Percentiles rank a stretch among this genome's conserved stretches.
phyloP scores from a whole-genome alignment of 2,113 vertebrate species.

The Bubo blakistoni region DNA sequence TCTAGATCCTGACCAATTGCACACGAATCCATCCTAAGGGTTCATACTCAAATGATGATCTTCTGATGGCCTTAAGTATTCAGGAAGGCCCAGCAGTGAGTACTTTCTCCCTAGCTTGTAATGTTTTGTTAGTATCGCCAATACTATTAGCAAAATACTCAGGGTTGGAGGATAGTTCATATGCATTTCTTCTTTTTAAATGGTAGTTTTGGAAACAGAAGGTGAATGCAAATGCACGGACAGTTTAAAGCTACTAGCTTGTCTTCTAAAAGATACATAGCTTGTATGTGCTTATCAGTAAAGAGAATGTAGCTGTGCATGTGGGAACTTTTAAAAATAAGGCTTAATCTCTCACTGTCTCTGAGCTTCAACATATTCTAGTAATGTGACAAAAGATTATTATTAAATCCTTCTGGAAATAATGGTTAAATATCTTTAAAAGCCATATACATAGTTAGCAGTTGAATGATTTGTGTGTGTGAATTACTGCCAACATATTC shows the following conservation, averaged over 20 bases:
- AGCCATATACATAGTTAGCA: neutral
- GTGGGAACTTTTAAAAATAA: neutral
- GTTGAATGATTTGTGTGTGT: neutral
- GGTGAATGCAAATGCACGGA: neutral
- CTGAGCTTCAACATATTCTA: neutral
- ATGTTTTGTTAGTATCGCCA: neutral
- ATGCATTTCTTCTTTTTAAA: neutral
- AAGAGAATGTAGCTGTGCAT: neutral
- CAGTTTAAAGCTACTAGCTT: neutral
- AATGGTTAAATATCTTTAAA: neutral
- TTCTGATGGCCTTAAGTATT: neutral
- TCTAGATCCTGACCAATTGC: neutral
- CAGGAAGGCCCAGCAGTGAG: neutral
- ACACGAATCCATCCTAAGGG: neutral
- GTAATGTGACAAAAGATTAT: neutral
- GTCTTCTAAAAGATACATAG: neutral
- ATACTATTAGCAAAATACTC: neutral
- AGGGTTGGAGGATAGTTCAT: neutral
- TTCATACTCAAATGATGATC: neutral
- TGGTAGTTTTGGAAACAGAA: neutral
- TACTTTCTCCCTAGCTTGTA: neutral
- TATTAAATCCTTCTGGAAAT: neutral
- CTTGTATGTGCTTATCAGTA: neutral
- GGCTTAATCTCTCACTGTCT: neutral
- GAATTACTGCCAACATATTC: neutral